Base-by-base conservation (phyloP, 2,797 vertebrate genomes). In the Scyliorhinus canicula region DNA sequence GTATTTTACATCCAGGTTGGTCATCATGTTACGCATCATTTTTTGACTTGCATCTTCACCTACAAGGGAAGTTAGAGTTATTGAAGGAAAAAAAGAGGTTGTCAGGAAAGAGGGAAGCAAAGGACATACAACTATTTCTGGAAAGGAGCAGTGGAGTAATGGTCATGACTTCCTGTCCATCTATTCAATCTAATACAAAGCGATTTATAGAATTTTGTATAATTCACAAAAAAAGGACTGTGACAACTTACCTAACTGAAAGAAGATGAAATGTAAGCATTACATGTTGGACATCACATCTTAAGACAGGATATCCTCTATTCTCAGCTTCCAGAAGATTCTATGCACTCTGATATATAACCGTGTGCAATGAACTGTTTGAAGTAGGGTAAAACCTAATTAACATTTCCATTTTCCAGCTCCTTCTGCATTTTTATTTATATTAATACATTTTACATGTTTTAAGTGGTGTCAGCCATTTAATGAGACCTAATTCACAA, bases 401-500 rank as follows among this genome's bases (percentile, higher is more conserved):
- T 57, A 88, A n/a, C 52, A 35, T 57, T 88, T 57, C 52, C 52
- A 88, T 35, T 86, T 35, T 16, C 31, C 9, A 57, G 3, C 16
- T 63, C 88, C 9, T 40, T 28, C 16, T 63, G 21, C 57, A n/a
- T 40, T 91, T 91, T 91, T 91, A 65, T 65, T 91, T 63, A 40
- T 65, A 91, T 63, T 91, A n/a, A 40, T 63, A 26, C 6, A n/a
- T 40, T 91, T 40, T 63, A 8, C 60, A 57, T 24, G 88, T 63
- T 57, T 44, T 65, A 82, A 82, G 79, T 47, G 88, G 40, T 65
- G 86, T n/a, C 88, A 91, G 19, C 57, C 57, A 40, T 40, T 91
- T 91, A 91, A 91, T 91, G 57, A 91, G 57, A 63, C 35, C 57
- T 63, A 91, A 91, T 63, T 91, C n/a, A 63, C 57, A 21, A 63